Conservation (phyloP, 2,888 invertebrate genomes). For the Plebejus argus region DNA sequence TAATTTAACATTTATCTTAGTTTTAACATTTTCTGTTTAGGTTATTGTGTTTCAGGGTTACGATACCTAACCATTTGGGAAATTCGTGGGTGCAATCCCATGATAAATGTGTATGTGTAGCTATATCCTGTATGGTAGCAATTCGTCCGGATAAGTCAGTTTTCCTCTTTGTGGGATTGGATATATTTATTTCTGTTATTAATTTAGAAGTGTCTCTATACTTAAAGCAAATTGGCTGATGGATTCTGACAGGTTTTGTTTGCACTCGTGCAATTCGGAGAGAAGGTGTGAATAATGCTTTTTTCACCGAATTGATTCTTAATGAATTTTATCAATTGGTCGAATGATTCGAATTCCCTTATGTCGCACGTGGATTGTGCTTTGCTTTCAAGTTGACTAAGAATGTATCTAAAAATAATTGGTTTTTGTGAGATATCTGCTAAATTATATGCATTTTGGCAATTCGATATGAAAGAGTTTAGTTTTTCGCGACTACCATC, state of each 20-base stretch:
- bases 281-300: slow-evolving; percentile 12
- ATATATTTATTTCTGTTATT: slow-evolving; percentile 26
- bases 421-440: background rate
- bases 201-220: background rate
- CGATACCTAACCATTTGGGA: no score
- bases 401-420: slow-evolving; percentile 6
- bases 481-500: background rate
- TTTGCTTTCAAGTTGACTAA: background rate
- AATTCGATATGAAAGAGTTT: background rate
- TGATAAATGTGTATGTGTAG: no score
- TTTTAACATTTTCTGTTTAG: no score
- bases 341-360: background rate
- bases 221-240: background rate
- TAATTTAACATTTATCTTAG: no score
- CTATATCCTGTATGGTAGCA: no score
- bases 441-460: background rate
- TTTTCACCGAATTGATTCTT: background rate
- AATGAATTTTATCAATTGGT: background rate
- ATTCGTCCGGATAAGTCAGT: no score
- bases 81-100: no score
- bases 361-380: background rate
- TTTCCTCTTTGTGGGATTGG: no score
- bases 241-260: slow-evolving; percentile 10
- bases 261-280: slow-evolving; percentile 9
- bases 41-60: no score